phyloP scores from a whole-genome alignment of 2,888 invertebrate genomes.

The Chesias legatella region DNA sequence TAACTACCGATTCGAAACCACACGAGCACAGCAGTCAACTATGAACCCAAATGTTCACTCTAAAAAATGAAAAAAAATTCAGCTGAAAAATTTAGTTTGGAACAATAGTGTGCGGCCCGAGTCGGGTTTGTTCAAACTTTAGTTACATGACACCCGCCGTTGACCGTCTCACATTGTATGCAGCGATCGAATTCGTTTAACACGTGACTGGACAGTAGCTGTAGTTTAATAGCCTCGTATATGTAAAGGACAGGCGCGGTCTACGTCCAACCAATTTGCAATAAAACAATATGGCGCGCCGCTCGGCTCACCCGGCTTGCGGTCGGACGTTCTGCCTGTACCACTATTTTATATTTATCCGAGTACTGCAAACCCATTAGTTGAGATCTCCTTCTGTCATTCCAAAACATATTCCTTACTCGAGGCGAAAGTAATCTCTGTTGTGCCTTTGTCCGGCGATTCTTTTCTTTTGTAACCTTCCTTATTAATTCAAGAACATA shows the following conservation, averaged over 20 bases:
- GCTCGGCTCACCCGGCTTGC: constrained; percentile 52
- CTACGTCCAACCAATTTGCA: constrained; percentile 78
- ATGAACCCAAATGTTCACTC: constrained; percentile 12
- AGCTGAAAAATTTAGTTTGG: constrained; percentile 29
- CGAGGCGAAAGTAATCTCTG: constrained; percentile 47
- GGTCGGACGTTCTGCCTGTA: constrained; percentile 46
- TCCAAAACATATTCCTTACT: constrained; percentile 41
- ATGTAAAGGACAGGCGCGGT: constrained; percentile 78
- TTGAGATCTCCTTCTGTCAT: constrained; percentile 53
- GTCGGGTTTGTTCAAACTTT: constrained; percentile 41
- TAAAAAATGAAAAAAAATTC: constrained; percentile 13
- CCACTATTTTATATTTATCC: constrained; percentile 48
- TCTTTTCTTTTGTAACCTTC: constrained; percentile 34
- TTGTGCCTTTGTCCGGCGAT: constrained; percentile 31
- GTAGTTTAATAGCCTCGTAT: constrained; percentile 77
- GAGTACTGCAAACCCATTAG: constrained; percentile 51
- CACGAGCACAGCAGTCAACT: constrained; percentile 12
- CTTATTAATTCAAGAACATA: constrained; percentile 44
- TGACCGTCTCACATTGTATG: constrained; percentile 58
- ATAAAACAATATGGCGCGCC: constrained; percentile 76
- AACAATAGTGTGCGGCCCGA: constrained; percentile 25
- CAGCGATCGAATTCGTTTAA: constrained; percentile 76
- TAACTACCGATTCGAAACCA: too few species aligned
- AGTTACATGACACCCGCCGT: constrained; percentile 41
- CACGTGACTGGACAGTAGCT: constrained; percentile 74